Evolutionary conservation across 2,797 vertebrate genomes (phyloP), one percentile per base, ranked within the genome.

Genomic region (Zonotrichia albicollis): DNA sequence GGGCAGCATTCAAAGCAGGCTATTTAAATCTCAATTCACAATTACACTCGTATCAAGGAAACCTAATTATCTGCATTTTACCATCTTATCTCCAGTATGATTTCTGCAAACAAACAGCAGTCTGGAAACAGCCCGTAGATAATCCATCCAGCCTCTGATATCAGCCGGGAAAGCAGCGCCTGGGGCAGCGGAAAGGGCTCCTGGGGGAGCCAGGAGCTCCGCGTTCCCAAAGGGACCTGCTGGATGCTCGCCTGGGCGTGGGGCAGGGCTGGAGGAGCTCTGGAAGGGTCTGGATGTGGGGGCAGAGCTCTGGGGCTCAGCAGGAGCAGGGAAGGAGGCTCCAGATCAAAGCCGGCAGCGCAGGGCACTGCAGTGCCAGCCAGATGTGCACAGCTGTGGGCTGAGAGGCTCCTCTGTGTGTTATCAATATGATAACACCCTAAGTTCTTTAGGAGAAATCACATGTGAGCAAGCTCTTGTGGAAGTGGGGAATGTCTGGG

Each of bases 81-180:
- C 84, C 93, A 87, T 93, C 93, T 95, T 95, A 96, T 96, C 95
- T 96, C 76, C 87, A 55, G 34, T 43, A 79, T 21, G 84, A 95
- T 95, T 95, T 95, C 84, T 96, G 85, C 84, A 87, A 95, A 95
- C 90, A 96, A 95, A 94, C 84, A 96, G 87, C 92, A 87, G 89
- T 66, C 94, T 95, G 84, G 90, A 92, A 93, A 66, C 40, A 93
- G 92, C 50, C 81, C 15, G 70, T 18, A 85, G 92, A 94, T 93
- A 92, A 96, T 90, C 87, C 84, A 54, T 15, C 57, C 90, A 43
- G 62, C 75, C 82, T 89, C 81, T 85, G 78, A 4, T 89, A 84
- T 86, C 76, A 8, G 83, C 5, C 3, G 30, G 88, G 90, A 72
- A 93, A 92, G 71, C 88, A 83, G 91, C 0, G 75, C 93, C 89